Base-by-base conservation (phyloP, 2,888 invertebrate genomes). In the Tholera decimalis region DNA sequence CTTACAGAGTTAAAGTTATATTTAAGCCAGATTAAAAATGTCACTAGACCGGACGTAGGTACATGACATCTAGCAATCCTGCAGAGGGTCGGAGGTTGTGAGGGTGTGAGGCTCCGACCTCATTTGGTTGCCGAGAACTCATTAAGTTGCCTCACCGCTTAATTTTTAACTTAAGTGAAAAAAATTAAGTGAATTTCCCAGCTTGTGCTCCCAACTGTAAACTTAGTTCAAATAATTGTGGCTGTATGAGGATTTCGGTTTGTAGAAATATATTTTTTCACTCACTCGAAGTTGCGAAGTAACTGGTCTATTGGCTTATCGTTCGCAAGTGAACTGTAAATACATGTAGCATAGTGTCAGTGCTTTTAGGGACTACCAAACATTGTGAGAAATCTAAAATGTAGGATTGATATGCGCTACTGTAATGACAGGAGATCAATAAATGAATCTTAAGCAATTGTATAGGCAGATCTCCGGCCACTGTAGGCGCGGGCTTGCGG, bases 151-250 rank as follows among this genome's bases (percentile, higher is more conserved):
- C 83, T 84, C 84, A 83, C 82, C 80, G 89, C 86, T 90, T 89
- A 89, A 89, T 90, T 89, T 89, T 90, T 83, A 84, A 89, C 85
- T 87, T 87, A 84, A 89, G 83, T 88, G 86, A 87, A 87, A 87
- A 88, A 84, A 83, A 82, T 74, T 73, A 67, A 57, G 74, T 69
- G 55, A 72, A 70, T 77, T 79, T 75, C 58, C 46, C 57, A 65
- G 68, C 71, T 75, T 66, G 63, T 43, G 72, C 64, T 49, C 47
- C 44, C 30, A 35, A 54, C 63, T 50, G 55, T 57, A 53, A 51
- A 59, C 18, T 56, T 53, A 20, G 44, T 49, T 57, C 24, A 43
- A 70, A 71, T 65, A 54, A 65, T 70, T 49, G 43, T 18, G 13
- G 20, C n/a, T 49, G 47, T 22, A 18, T 22, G 37, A 24, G 13